These are phyloP conservation scores for Baccha elongata DNA, from an alignment of 2,888 invertebrate species.

Conservation along the genomic window DNA sequence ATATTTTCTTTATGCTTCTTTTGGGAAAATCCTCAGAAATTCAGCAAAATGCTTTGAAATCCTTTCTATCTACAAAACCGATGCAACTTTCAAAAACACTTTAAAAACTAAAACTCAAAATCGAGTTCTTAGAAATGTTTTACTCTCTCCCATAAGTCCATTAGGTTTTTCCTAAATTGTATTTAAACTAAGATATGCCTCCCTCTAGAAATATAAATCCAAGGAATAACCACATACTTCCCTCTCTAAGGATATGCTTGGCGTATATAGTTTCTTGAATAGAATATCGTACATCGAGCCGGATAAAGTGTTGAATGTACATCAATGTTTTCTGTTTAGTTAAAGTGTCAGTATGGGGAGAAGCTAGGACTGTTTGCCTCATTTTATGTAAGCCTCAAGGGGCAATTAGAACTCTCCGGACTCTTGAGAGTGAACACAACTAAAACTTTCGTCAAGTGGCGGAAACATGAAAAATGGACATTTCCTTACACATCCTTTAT, in stretches of 20 bases:
- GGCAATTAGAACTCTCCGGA: constrained; percentile 72
- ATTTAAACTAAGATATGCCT: not conserved
- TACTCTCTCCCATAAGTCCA: constrained; percentile 55
- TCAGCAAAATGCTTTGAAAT: constrained; percentile 3
- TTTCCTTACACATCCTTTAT: constrained; percentile 69
- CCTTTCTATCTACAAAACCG: not conserved
- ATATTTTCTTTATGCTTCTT: constrained; percentile 10
- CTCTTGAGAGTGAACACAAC: constrained; percentile 46
- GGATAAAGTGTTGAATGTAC: constrained; percentile 67
- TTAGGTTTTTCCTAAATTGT: constrained; percentile 52
- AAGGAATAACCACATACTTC: constrained; percentile 12
- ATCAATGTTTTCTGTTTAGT: constrained; percentile 49
- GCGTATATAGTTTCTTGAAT: not conserved
- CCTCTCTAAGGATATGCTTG: constrained; percentile 24
- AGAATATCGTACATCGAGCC: constrained; percentile 8
- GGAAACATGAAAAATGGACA: constrained; percentile 74
- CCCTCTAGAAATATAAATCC: not conserved
- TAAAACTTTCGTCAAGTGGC: constrained; percentile 72
- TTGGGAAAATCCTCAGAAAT: not conserved
- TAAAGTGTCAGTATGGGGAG: not conserved
- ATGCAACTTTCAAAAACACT: constrained; percentile 34
- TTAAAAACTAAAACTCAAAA: constrained; percentile 51
- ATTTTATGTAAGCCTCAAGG: constrained; percentile 67
- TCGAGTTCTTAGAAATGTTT: constrained; percentile 46
- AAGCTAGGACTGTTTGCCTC: constrained; percentile 12